Conservation (phyloP, 2,797 vertebrate genomes). For the Typhlichthys eigenmanni region DNA sequence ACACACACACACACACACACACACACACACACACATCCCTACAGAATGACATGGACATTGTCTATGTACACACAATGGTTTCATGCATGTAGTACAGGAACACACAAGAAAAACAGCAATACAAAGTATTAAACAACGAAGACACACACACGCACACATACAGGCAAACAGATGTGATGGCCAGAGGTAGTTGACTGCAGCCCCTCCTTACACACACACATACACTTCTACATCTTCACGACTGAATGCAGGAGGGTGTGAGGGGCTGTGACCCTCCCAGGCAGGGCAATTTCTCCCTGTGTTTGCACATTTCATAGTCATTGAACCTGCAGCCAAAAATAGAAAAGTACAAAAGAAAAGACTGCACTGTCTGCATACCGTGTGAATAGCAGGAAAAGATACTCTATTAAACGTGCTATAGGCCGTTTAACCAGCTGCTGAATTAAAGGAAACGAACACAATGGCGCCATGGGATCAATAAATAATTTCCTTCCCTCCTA, state of each 20-base stretch:
- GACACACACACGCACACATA: slow-evolving; percentile 20
- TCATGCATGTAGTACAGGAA: background rate
- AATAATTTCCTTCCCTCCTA: slow-evolving; percentile 67
- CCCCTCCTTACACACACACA: slow-evolving; percentile 33
- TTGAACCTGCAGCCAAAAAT: slow-evolving; percentile 76
- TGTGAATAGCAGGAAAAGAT: slow-evolving; percentile 45
- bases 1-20: too few relatives aligned
- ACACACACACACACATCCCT: slow-evolving; percentile 15
- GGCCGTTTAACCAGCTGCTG: slow-evolving; percentile 52
- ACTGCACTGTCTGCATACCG: slow-evolving; percentile 29
- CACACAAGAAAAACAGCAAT: background rate
- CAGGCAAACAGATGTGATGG: slow-evolving; percentile 51
- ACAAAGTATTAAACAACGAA: background rate
- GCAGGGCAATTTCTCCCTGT: slow-evolving; percentile 67
- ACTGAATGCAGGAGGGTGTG: slow-evolving; percentile 53
- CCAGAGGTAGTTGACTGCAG: slow-evolving; percentile 50
- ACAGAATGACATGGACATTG: slow-evolving; percentile 22
- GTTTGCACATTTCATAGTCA: slow-evolving; percentile 76
- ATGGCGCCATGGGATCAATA: slow-evolving; percentile 61
- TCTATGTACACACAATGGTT: background rate
- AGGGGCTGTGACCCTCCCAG: slow-evolving; percentile 48
- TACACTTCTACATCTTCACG: slow-evolving; percentile 42
- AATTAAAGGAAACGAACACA: slow-evolving; percentile 63
- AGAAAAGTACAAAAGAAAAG: slow-evolving; percentile 49
- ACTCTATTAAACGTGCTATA: slow-evolving; percentile 54